Evolutionary conservation across 2,888 invertebrate species (phyloP).

Genomic region (Hyalella azteca): DNA sequence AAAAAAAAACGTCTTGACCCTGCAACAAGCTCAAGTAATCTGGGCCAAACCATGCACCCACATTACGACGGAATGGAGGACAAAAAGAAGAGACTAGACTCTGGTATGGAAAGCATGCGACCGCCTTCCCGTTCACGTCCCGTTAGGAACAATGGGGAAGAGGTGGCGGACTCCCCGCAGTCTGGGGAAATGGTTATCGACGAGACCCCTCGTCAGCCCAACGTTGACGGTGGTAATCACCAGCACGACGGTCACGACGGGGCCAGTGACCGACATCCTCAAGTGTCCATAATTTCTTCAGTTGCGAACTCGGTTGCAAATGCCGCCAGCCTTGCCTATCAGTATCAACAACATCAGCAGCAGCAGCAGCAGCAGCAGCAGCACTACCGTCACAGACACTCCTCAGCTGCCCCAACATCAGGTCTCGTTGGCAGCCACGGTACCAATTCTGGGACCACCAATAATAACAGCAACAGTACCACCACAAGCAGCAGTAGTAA

Average conservation of each 20-base stretch:
- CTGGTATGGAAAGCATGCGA: slow-evolving; percentile 39
- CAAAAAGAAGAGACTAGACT: slow-evolving; percentile 49
- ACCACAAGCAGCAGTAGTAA: slow-evolving; percentile 37
- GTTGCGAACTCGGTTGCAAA: not conserved
- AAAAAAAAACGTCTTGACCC: slow-evolving; percentile 49
- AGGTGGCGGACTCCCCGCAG: slow-evolving; percentile 55
- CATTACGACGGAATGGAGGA: slow-evolving; percentile 48
- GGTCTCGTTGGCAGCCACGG: not conserved
- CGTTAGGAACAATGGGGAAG: slow-evolving; percentile 46
- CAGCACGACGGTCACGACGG: not conserved
- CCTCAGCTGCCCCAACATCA: not conserved
- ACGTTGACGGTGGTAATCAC: not conserved
- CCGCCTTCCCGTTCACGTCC: slow-evolving; percentile 55
- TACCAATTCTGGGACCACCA: not conserved
- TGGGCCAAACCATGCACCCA: slow-evolving; percentile 45
- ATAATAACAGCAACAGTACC: not conserved
- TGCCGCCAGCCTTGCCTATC: not conserved
- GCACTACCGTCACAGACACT: not conserved
- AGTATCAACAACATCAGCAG: not conserved
- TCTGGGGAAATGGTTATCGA: slow-evolving; percentile 58
- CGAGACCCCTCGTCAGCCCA: slow-evolving; percentile 45
- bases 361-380: not conserved
- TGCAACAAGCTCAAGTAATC: no score
- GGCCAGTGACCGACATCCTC: not conserved
- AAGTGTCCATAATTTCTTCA: slow-evolving; percentile 22